Percentiles rank a stretch among this genome's conserved stretches.
phyloP scores from a whole-genome alignment of 2,888 invertebrate species.

The Diaperis boleti region DNA sequence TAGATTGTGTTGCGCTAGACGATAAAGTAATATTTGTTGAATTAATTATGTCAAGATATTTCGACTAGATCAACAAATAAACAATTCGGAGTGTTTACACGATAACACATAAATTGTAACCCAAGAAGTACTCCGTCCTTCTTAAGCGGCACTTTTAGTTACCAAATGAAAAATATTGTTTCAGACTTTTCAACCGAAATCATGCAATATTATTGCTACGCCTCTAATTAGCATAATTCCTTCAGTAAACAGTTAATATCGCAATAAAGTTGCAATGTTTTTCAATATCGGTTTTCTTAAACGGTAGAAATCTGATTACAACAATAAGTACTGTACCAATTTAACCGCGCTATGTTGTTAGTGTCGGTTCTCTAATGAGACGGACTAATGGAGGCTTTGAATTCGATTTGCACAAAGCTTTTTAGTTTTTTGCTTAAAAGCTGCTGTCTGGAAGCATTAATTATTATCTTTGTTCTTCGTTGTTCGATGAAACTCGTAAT shows the following conservation, averaged over 20 bases:
- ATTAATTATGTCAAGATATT: not conserved
- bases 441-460: too few relatives aligned
- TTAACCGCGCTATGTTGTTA: not conserved
- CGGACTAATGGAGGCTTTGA: not conserved
- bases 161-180: too few relatives aligned
- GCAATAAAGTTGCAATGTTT: conserved; percentile 14
- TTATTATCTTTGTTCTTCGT: too few relatives aligned
- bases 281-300: not conserved
- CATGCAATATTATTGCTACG: not conserved
- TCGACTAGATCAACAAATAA: not conserved
- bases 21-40: not conserved
- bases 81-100: too few relatives aligned
- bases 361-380: not conserved
- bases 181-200: too few relatives aligned
- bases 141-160: too few relatives aligned
- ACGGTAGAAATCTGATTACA: conserved; percentile 14
- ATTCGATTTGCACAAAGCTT: too few relatives aligned
- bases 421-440: too few relatives aligned
- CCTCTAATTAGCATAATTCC: conserved; percentile 5
- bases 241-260: conserved; percentile 12
- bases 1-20: not conserved
- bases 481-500: too few relatives aligned
- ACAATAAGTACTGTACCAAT: conserved; percentile 1
- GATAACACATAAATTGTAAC: too few relatives aligned
- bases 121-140: too few relatives aligned